These are phyloP conservation scores for Andrena minutula DNA, from an alignment of 2,888 invertebrate species.

Conservation along the genomic window DNA sequence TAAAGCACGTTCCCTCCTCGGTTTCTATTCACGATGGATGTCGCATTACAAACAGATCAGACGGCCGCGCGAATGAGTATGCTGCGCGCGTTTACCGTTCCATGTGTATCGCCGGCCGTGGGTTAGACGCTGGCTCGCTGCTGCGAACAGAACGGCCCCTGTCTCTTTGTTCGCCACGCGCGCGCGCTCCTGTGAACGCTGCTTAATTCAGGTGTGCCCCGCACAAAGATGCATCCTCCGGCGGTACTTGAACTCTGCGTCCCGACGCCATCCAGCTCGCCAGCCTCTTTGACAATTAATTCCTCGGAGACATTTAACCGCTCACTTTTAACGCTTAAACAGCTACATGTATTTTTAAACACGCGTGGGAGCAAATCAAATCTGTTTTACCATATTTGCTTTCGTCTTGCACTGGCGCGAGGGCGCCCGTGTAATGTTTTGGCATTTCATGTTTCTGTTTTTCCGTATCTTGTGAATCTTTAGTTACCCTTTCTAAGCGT, in stretches of 20 bases:
- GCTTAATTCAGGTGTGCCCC: constrained; percentile 71
- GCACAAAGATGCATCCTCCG: constrained; percentile 72
- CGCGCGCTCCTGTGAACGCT: constrained; percentile 63
- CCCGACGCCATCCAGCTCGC: constrained; percentile 10
- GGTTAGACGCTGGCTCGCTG: constrained; percentile 20
- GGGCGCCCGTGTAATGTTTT: no score
- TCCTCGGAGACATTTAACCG: constrained; percentile 4
- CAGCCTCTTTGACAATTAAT: constrained; percentile 33
- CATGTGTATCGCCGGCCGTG: constrained; percentile 40
- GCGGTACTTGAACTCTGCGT: constrained; percentile 56
- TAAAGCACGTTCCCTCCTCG: constrained; percentile 28
- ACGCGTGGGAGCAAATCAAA: no score
- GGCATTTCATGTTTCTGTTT: no score
- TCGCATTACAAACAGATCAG: constrained; percentile 62
- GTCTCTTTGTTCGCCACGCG: constrained; percentile 59
- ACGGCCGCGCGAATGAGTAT: constrained; percentile 53
- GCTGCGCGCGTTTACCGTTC: constrained; percentile 61
- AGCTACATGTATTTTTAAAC: neutral
- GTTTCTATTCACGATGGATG: constrained; percentile 45
- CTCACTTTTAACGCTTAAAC: neutral
- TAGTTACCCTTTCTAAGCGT: no score
- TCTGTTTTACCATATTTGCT: neutral
- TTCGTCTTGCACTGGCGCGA: neutral
- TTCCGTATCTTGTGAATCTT: no score
- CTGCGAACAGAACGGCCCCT: constrained; percentile 11